A percentile compares a stretch with the other conserved stretches of the same genome.
Evolutionary conservation across 2,888 invertebrate genomes (phyloP).

Genomic region (Nipponacmea schrenckii): DNA sequence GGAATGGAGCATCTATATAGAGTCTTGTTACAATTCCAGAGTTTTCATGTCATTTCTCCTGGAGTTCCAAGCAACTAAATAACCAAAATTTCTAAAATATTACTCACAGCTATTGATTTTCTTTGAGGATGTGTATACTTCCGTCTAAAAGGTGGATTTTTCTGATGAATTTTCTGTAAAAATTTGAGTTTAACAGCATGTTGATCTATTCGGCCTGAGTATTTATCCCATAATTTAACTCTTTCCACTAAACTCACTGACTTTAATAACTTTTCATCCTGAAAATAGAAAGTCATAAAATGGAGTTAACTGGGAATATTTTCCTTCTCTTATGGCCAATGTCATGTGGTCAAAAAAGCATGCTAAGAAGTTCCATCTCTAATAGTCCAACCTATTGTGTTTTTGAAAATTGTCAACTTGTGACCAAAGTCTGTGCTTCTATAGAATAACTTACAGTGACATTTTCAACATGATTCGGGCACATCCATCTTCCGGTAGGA

Average conservation of each 20-base stretch:
- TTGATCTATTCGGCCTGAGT: slow-evolving; percentile 79
- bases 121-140: slow-evolving; percentile 67
- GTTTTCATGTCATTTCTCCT: too few species aligned
- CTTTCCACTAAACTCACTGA: slow-evolving; percentile 88
- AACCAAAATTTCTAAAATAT: not conserved
- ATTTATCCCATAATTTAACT: slow-evolving; percentile 87
- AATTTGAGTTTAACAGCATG: slow-evolving; percentile 88
- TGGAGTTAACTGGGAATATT: not conserved
- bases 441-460: slow-evolving; percentile 72
- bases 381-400: too few species aligned
- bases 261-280: slow-evolving; percentile 85
- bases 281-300: slow-evolving; percentile 34
- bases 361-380: too few species aligned
- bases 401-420: too few species aligned
- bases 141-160: slow-evolving; percentile 80
- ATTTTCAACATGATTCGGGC: slow-evolving; percentile 95
- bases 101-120: slow-evolving; percentile 46
- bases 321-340: not conserved
- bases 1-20: too few species aligned
- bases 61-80: too few species aligned
- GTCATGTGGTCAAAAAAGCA: not conserved
- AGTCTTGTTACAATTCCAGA: too few species aligned
- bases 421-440: too few species aligned
- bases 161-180: slow-evolving; percentile 80
- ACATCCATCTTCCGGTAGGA: slow-evolving; percentile 95